Conservation (phyloP, 2,113 vertebrate species). For the Macroglossus sobrinus region DNA sequence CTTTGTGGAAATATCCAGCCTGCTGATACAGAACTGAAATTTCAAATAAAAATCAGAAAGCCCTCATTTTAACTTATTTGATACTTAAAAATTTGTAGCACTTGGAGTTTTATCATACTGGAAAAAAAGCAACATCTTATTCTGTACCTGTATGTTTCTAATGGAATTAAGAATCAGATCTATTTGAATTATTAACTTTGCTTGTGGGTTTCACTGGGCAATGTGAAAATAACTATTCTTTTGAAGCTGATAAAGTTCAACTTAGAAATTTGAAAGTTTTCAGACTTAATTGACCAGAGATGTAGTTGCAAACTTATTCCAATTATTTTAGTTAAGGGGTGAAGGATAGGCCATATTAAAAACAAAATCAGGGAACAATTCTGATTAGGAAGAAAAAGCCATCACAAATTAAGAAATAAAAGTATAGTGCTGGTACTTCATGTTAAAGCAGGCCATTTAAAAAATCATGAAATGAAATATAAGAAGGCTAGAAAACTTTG, state of each 20-base stretch:
- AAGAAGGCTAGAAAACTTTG: conserved; percentile 81
- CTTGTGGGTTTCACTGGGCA: background rate
- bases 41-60: background rate
- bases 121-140: background rate
- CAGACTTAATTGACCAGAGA: background rate
- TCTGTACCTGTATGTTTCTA: background rate
- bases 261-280: conserved; percentile 12
- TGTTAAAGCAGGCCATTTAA: conserved; percentile 65
- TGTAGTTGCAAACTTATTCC: conserved; percentile 41
- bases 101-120: background rate
- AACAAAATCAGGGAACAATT: conserved; percentile 67
- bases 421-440: conserved; percentile 71
- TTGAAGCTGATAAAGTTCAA: background rate
- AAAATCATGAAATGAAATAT: conserved; percentile 75
- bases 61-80: background rate
- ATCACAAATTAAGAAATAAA: conserved; percentile 75
- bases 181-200: background rate
- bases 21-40: background rate
- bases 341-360: conserved; percentile 49
- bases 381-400: conserved; percentile 75
- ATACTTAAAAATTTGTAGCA: background rate
- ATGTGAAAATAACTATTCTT: background rate
- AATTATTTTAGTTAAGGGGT: conserved; percentile 57
- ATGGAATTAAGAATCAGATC: background rate
- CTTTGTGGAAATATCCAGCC: background rate